These are phyloP conservation scores for Cirrhinus mrigala DNA, from an alignment of 2,797 vertebrate species.

Conservation along the genomic window DNA sequence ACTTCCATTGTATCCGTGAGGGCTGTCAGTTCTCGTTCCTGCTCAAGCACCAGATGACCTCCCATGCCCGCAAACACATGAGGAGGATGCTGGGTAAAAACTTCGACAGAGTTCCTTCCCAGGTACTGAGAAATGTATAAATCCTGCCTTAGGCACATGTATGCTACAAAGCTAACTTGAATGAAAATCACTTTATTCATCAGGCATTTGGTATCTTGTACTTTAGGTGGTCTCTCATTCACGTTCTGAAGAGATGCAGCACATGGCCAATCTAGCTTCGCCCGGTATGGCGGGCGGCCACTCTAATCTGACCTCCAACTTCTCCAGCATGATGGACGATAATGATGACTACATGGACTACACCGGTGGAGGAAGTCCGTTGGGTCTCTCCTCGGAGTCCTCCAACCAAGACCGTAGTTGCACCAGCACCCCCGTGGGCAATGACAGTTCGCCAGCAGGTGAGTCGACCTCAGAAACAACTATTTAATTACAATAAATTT, in stretches of 20 bases:
- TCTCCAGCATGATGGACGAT: constrained; percentile 84
- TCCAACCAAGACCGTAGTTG: constrained; percentile 98
- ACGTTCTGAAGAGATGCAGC: constrained; percentile 78
- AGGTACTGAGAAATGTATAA: constrained; percentile 78
- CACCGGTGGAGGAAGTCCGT: constrained; percentile 89
- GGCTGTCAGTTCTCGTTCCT: constrained; percentile 99
- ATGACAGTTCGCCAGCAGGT: constrained; percentile 94
- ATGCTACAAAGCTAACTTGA: background rate
- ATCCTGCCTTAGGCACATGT: no score
- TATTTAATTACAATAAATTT: constrained; percentile 4
- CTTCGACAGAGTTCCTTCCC: constrained; percentile 94
- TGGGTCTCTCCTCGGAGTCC: constrained; percentile 94
- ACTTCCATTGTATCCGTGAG: constrained; percentile 99
- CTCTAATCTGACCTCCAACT: constrained; percentile 66
- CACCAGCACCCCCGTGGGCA: constrained; percentile 97
- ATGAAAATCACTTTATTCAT: constrained; percentile 17
- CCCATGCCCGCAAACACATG: constrained; percentile 98
- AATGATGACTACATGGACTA: constrained; percentile 96
- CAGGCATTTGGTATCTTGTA: constrained; percentile 6
- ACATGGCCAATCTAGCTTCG: constrained; percentile 73
- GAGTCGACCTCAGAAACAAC: constrained; percentile 61
- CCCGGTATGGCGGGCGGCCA: constrained; percentile 71
- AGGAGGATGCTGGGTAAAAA: constrained; percentile 98
- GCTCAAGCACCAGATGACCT: constrained; percentile 99
- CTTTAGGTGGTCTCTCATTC: constrained; percentile 77